Evolutionary conservation across 2,797 vertebrate genomes (phyloP).

Genomic region (Eulemur coronatus): DNA sequence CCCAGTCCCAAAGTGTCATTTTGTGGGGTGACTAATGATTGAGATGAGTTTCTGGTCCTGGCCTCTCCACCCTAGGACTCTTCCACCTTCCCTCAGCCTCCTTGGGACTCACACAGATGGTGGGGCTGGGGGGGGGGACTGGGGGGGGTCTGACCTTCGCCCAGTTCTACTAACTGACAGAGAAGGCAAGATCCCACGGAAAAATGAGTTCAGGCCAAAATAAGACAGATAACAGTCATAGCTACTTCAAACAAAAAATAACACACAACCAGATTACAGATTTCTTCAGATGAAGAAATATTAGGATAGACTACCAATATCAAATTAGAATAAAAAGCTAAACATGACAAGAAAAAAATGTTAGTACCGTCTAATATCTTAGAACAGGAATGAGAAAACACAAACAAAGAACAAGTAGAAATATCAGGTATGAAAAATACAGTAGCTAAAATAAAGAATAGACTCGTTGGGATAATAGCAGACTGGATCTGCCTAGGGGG

Average conservation of each 20-base stretch:
- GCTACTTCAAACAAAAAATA: constrained; percentile 12
- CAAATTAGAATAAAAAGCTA: not conserved
- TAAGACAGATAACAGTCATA: not conserved
- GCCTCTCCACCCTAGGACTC: not conserved
- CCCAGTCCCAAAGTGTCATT: not conserved
- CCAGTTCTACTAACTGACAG: not conserved
- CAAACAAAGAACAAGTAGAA: not conserved
- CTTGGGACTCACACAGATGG: not conserved
- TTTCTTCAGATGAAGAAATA: not conserved
- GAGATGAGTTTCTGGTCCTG: not conserved
- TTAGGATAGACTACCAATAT: not conserved
- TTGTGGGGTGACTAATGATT: not conserved
- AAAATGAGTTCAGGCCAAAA: not conserved
- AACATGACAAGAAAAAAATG: not conserved
- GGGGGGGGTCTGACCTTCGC: not conserved
- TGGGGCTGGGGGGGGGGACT: too few species aligned
- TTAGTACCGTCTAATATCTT: not conserved
- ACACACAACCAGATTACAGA: not conserved
- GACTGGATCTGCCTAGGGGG: not conserved
- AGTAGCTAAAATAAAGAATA: not conserved
- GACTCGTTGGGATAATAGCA: not conserved
- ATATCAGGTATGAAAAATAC: not conserved
- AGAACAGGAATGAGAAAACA: not conserved
- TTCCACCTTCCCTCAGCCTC: not conserved
- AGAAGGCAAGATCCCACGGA: not conserved